Conservation (phyloP, 30 jellyfish, hydroid and myxozoan species). For the Chironex yamaguchii region DNA sequence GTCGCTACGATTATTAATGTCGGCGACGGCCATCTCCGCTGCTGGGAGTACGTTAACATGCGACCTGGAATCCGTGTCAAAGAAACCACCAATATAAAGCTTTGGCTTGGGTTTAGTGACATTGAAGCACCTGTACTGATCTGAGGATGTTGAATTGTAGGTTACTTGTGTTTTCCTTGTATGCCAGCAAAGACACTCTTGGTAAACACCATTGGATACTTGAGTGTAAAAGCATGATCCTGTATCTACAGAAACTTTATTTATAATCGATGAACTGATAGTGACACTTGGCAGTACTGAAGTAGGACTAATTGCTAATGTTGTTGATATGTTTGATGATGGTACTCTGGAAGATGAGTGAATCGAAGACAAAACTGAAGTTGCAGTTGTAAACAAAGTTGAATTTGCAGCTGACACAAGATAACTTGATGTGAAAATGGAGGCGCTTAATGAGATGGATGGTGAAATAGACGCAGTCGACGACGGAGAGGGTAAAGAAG, state of each 20-base stretch:
- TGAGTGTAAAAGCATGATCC: not conserved
- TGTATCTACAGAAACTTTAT: not conserved
- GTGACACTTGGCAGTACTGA: not conserved
- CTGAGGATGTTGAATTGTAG: not conserved
- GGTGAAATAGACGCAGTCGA: no score
- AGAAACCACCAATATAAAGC: slow-evolving; percentile 72
- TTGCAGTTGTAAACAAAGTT: not conserved
- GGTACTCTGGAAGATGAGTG: no score
- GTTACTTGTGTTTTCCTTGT: not conserved
- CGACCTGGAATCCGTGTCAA: slow-evolving; percentile 7
- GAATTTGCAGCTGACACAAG: not conserved
- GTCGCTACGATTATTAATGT: slow-evolving; percentile 35
- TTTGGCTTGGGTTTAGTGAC: slow-evolving; percentile 42
- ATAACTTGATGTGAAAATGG: no score
- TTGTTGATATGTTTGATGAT: no score
- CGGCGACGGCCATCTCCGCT: slow-evolving; percentile 73
- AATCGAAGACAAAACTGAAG: no score
- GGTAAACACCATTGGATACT: not conserved
- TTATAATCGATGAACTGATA: no score
- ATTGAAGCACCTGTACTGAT: not conserved
- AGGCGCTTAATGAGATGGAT: no score
- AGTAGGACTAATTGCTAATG: not conserved
- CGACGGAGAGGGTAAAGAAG: no score
- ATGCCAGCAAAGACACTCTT: not conserved
- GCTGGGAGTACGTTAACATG: slow-evolving; percentile 53